phyloP scores from a whole-genome alignment of 2,888 invertebrate genomes.

The Clivina fossor region DNA sequence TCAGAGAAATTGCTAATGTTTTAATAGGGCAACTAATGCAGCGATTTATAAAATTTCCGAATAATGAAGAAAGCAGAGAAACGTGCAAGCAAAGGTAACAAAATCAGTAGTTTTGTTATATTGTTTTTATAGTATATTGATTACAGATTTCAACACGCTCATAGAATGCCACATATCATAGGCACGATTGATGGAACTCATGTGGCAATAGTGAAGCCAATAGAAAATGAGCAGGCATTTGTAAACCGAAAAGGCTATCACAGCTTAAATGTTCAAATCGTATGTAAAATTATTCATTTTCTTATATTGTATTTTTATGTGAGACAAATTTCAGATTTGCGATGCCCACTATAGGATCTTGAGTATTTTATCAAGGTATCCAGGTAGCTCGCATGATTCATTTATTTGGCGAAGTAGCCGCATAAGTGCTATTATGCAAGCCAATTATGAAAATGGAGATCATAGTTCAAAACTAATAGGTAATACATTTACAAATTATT shows the following conservation, averaged over 20 bases:
- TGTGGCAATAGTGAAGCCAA: slow-evolving; percentile 17
- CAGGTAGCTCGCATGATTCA: slow-evolving; percentile 10
- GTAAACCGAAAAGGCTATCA: slow-evolving; percentile 17
- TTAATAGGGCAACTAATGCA: no score
- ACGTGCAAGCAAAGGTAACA: slow-evolving; percentile 1
- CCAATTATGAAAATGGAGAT: slow-evolving; percentile 18
- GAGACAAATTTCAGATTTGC: slow-evolving; percentile 5
- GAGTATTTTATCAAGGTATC: slow-evolving; percentile 1
- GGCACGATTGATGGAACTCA: slow-evolving; percentile 23
- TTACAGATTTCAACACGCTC: slow-evolving; percentile 3
- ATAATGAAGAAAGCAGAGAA: slow-evolving; percentile 10
- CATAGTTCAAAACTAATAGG: slow-evolving; percentile 4
- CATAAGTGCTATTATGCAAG: slow-evolving; percentile 2
- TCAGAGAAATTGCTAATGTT: no score
- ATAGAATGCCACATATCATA: slow-evolving; percentile 12
- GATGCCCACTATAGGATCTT: not conserved
- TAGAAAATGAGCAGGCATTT: slow-evolving; percentile 13
- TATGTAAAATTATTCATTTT: not conserved
- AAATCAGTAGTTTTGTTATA: not conserved
- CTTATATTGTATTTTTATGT: not conserved
- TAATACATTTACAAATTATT: no score
- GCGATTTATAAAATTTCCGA: no score
- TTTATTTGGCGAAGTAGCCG: slow-evolving; percentile 15
- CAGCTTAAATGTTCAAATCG: slow-evolving; percentile 6
- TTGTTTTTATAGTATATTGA: not conserved